Percentiles rank a stretch among this genome's conserved stretches.
These are phyloP conservation scores for Papilio polytes DNA, from an alignment of 1,140 invertebrate genomes.

Conservation along the genomic window DNA sequence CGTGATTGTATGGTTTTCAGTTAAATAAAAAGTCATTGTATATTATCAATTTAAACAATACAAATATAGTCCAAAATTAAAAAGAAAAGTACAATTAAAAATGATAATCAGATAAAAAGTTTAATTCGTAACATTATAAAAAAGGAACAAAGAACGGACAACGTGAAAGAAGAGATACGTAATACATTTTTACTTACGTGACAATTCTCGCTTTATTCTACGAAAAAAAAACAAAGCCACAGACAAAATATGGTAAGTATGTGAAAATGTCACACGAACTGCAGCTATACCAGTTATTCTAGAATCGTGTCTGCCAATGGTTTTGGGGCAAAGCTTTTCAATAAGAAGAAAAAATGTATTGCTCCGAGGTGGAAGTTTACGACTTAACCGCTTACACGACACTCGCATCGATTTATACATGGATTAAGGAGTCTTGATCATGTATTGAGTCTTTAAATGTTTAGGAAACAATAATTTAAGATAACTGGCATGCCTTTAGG, in stretches of 20 bases:
- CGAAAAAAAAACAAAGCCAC: not conserved
- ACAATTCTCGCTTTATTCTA: not conserved
- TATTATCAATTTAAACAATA: not conserved
- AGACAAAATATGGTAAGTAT: not conserved
- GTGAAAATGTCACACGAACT: constrained; percentile 17
- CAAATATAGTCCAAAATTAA: no score
- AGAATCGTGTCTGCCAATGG: constrained; percentile 20
- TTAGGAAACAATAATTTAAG: not conserved
- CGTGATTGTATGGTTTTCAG: not conserved
- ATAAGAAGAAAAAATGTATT: constrained; percentile 34
- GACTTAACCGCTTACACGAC: constrained; percentile 59
- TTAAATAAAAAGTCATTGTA: not conserved
- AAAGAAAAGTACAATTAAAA: not conserved
- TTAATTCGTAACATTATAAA: not conserved
- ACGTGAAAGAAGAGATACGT: not conserved
- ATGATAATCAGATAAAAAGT: not conserved
- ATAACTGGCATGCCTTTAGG: not conserved
- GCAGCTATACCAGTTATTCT: constrained; percentile 9
- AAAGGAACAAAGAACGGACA: no score
- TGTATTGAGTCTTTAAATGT: not conserved
- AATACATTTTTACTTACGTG: not conserved
- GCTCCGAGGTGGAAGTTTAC: constrained; percentile 13
- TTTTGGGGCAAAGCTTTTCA: constrained; percentile 31
- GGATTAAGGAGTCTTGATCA: constrained; percentile 53
- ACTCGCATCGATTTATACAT: constrained; percentile 59